phyloP scores from a whole-genome alignment of 1,140 invertebrate genomes.

The Drosophila gunungcola region DNA sequence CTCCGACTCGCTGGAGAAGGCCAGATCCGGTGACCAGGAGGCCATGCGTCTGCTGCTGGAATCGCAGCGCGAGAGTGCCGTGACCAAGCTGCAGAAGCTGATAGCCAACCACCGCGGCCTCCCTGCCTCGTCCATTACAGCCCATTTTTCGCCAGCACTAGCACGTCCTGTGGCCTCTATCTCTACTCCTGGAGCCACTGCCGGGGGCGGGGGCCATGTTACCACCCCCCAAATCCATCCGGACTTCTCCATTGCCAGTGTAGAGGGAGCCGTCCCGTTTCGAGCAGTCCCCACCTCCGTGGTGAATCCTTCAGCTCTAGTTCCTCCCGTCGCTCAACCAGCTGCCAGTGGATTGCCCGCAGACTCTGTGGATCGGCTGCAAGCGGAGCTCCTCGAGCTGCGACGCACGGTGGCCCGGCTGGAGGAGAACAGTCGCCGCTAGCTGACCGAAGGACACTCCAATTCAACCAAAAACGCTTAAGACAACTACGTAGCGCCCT shows the following conservation, averaged over 20 bases:
- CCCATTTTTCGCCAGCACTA: not conserved
- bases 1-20: conserved; percentile 64
- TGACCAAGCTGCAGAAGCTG: conserved; percentile 55
- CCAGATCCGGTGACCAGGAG: conserved; percentile 62
- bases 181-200: not conserved
- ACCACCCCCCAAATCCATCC: conserved; percentile 70
- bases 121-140: not conserved
- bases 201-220: conserved; percentile 14
- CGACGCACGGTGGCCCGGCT: conserved; percentile 44
- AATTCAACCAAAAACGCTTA: conserved; percentile 12
- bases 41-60: conserved; percentile 62
- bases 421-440: conserved; percentile 7
- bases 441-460: not conserved
- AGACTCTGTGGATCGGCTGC: conserved; percentile 27
- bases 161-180: not conserved
- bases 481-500: not conserved
- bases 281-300: not conserved
- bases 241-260: conserved; percentile 62
- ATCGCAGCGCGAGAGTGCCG: conserved; percentile 62
- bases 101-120: conserved; percentile 45
- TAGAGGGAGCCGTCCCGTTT: conserved; percentile 40
- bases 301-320: not conserved
- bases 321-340: not conserved
- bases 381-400: conserved; percentile 54
- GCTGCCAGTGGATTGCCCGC: not conserved